These are phyloP conservation scores for Taurulus bubalis DNA, from an alignment of 2,113 vertebrate species.

Conservation along the genomic window DNA sequence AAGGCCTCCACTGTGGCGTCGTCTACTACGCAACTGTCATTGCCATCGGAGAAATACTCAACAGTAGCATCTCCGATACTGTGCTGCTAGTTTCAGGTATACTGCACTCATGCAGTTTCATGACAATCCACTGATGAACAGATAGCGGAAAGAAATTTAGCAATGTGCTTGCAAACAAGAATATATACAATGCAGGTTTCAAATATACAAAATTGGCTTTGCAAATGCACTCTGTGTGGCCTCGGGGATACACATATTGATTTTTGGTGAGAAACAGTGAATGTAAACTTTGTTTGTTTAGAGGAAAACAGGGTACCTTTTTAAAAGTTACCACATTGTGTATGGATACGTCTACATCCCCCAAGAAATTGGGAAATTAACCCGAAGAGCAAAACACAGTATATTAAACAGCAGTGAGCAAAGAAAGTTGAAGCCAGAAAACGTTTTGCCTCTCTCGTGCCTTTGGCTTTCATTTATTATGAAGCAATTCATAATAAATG, in stretches of 20 bases:
- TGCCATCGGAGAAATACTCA: conserved; percentile 67
- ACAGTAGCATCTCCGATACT: conserved; percentile 70
- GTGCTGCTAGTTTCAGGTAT: conserved; percentile 76
- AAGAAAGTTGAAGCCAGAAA: neutral
- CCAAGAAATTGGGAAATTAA: neutral
- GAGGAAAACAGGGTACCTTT: neutral
- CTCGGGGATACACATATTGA: neutral
- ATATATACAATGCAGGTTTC: neutral
- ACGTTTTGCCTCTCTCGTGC: neutral
- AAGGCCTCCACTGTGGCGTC: conserved; percentile 79
- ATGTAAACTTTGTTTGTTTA: neutral
- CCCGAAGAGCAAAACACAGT: neutral
- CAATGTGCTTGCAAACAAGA: neutral
- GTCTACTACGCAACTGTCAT: conserved; percentile 68
- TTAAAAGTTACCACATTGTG: neutral
- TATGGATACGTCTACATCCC: neutral
- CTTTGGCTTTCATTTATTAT: neutral
- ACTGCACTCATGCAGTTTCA: neutral
- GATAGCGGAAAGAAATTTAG: neutral
- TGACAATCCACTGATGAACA: neutral
- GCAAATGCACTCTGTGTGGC: neutral
- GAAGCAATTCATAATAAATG: neutral
- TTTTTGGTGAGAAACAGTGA: neutral
- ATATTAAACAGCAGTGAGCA: neutral
- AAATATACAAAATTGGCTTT: neutral